Conservation (phyloP, 1,140 invertebrate species). For the Phortica variegata region DNA sequence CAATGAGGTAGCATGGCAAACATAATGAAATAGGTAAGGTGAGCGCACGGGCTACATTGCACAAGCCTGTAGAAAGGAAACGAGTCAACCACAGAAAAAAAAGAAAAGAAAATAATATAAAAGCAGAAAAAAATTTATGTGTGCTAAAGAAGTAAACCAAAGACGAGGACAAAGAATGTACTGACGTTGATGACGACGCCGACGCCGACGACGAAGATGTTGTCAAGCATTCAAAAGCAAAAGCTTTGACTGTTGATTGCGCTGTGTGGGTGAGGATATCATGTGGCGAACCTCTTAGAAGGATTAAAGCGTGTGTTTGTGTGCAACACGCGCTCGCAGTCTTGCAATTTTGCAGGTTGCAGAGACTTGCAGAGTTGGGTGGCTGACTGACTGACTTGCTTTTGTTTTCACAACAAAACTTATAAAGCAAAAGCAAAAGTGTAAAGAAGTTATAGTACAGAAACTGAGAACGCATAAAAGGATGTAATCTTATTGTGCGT, state of each 20-base stretch:
- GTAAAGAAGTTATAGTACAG: conserved; percentile 44
- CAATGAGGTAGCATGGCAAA: conserved; percentile 2
- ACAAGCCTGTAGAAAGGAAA: conserved; percentile 19
- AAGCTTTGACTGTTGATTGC: too few relatives aligned
- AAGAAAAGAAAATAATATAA: conserved; percentile 32
- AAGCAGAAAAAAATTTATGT: conserved; percentile 31
- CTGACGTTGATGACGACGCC: too few relatives aligned
- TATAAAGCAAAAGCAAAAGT: conserved; percentile 47
- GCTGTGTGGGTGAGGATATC: too few relatives aligned
- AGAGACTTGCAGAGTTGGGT: too few relatives aligned
- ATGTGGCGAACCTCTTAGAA: conserved; percentile 14
- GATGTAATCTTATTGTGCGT: conserved; percentile 29
- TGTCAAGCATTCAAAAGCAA: too few relatives aligned
- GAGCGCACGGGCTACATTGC: conserved; percentile 4
- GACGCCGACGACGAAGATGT: too few relatives aligned
- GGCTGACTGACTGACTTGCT: conserved; percentile 36
- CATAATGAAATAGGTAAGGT: conserved; percentile 40
- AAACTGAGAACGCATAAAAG: conserved; percentile 40
- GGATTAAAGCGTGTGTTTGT: conserved; percentile 8
- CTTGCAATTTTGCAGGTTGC: too few relatives aligned
- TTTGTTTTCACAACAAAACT: conserved; percentile 48
- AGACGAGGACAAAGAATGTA: conserved; percentile 2
- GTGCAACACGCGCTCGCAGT: not conserved
- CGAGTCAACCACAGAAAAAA: conserved; percentile 9
- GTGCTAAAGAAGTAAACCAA: conserved; percentile 16